These are phyloP conservation scores for Sciurus niger DNA, from an alignment of 2,113 vertebrate species.

Conservation along the genomic window DNA sequence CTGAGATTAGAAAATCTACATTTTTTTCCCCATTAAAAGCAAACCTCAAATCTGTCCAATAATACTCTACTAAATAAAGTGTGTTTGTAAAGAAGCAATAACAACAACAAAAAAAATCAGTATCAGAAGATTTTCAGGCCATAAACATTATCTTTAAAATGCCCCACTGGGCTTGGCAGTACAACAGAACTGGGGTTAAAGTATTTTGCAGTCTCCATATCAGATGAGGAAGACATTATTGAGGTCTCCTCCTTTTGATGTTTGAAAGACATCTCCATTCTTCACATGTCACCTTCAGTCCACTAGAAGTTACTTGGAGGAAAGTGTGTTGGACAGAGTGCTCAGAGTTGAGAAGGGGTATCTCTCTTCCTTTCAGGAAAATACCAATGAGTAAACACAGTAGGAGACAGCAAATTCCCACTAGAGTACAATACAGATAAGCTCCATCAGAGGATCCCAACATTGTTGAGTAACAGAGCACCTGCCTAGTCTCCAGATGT, in stretches of 20 bases:
- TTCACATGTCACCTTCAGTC: neutral
- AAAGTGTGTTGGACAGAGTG: neutral
- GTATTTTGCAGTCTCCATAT: neutral
- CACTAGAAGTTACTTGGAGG: neutral
- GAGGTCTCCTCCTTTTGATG: neutral
- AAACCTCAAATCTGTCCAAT: neutral
- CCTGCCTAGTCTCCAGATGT: neutral
- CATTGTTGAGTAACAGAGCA: neutral
- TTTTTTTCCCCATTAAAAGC: neutral
- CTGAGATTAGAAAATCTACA: conserved; percentile 17
- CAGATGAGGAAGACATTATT: neutral
- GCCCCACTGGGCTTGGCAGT: neutral
- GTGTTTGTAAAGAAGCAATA: conserved; percentile 1
- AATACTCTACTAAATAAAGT: conserved; percentile 30
- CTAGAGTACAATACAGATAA: neutral
- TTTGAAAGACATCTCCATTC: conserved; percentile 6
- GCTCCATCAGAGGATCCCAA: too few relatives aligned
- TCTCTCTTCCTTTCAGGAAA: conserved; percentile 10
- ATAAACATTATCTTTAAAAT: conserved; percentile 24
- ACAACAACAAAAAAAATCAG: neutral
- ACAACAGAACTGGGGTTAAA: neutral
- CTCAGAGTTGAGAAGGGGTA: neutral
- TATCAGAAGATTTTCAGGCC: neutral
- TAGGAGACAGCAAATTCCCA: neutral
- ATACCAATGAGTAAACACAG: neutral